Base-by-base conservation (phyloP, 2,888 invertebrate genomes). In the Chorisops tibialis region DNA sequence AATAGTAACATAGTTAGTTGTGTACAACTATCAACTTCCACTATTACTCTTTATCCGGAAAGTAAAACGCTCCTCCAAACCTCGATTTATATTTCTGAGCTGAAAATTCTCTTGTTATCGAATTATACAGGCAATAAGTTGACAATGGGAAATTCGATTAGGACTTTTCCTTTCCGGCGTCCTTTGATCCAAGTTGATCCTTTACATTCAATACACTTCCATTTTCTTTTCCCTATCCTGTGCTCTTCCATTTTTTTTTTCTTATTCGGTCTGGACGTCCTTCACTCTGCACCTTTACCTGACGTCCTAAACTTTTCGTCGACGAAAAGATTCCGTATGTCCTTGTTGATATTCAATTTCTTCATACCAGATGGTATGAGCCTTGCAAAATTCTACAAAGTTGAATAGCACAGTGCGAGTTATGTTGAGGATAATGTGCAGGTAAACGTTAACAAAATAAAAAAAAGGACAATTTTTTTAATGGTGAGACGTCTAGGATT, bases 81-180 rank as follows among this genome's bases (percentile, higher is more conserved):
- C n/a, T n/a, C 30, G 30, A 1, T 9, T 9, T 7, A 30, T 9
- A 30, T 30, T 30, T 7, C 30, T 9, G 9, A 30, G 48, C 16
- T 22, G 18, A 48, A 48, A 48, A n/a, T 48, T 16, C 61, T 19
- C 51, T 49, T 63, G 58, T 64, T 62, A 64, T 64, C 60, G 47
- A 54, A 64, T 66, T 64, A 66, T 66, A 64, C 61, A 63, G 66
- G 66, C 63, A 66, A 66, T 66, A 64, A 66, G 62, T 64, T 62
- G 41, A 64, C 64, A 64, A 59, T 51, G 35, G 52, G 61, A 64
- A 59, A 64, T 64, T 61, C 49, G 59, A 62, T 62, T 59, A 62
- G n/a, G 11, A 16, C 22, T 60, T 51, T 43, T 9, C 35, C 14
- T n/a, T 16, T 24, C 3, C 41, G 4, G 38, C 21, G n/a, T 30